Base-by-base conservation (phyloP, 2,888 invertebrate genomes). In the Drosophila ustulata region DNA sequence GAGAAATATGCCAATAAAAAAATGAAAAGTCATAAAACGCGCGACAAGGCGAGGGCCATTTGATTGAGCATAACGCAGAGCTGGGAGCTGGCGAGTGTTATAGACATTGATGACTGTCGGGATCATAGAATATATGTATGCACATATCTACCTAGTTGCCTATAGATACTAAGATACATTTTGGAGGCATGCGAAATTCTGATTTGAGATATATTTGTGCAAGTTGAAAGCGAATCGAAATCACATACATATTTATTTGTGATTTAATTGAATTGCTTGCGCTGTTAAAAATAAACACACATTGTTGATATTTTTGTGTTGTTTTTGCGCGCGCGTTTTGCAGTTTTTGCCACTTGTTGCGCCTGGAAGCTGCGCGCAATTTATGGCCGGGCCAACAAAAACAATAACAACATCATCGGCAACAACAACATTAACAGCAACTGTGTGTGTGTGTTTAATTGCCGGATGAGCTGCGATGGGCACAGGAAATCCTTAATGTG, bases 261-360 rank as follows among this genome's bases (percentile, higher is more conserved):
- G 88, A 88, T 88, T 84, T 84, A 84, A 84, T 84, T 82, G 83
- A 80, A 88, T 85, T 80, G 85, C 85, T 66, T 69, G 74, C 61
- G 74, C 49, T 66, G 79, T 82, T 82, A 79, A 82, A 84, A 87
- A 87, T 87, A 87, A 83, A 82, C 72, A 82, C 63, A 53, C 47
- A 18, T 69, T 75, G 51, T 51, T 61, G 34, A 57, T 65, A 34
- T 55, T 76, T 76, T 51, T 55, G 49, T 26, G 46, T 18, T 56
- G 37, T 39, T 52, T 43, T 47, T 51, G 70, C 32, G 39, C 39
- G 61, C 52, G 73, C 34, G 49, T 53, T 66, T 71, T 68, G 50
- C 75, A 57, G 46, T 34, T 65, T 58, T 43, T 62, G 72, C 75
- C 75, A 75, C 75, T 78, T 78, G 77, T 80, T 78, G 80, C 80